phyloP scores from a whole-genome alignment of 2,113 vertebrate genomes.

The Phaethon lepturus region DNA sequence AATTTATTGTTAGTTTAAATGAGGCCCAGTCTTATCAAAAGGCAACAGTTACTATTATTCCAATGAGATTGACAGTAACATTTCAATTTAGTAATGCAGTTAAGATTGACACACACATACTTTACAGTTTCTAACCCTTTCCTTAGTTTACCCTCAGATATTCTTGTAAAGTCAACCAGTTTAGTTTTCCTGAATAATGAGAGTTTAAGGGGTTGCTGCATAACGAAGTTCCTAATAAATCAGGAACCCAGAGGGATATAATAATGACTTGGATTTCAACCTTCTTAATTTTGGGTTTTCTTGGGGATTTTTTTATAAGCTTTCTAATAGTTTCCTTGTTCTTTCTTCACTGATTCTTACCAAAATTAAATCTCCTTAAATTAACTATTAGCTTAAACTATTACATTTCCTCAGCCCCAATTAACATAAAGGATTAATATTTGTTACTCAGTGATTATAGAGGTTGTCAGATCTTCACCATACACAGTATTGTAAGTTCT shows the following conservation, averaged over 20 bases:
- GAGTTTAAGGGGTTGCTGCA: rapidly evolving
- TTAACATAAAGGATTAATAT: not conserved
- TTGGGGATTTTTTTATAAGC: not conserved
- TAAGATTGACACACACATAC: not conserved
- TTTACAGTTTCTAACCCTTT: not conserved
- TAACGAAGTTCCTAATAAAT: not conserved
- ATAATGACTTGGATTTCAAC: not conserved
- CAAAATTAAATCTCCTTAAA: not conserved
- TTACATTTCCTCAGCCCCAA: not conserved
- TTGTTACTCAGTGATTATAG: not conserved
- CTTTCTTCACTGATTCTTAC: not conserved
- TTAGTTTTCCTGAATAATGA: not conserved
- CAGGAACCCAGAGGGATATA: rapidly evolving
- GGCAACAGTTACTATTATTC: rapidly evolving
- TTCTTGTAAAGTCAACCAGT: not conserved
- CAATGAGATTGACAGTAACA: not conserved
- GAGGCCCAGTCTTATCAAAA: not conserved
- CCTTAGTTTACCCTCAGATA: not conserved
- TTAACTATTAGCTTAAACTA: not conserved
- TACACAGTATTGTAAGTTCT: not conserved
- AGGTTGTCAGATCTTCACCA: not conserved
- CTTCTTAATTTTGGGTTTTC: rapidly evolving
- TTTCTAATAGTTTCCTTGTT: not conserved
- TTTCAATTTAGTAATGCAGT: not conserved
- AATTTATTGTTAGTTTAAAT: not conserved